Evolutionary conservation across 2,888 invertebrate species (phyloP).

Genomic region (Leistus spinibarbis): DNA sequence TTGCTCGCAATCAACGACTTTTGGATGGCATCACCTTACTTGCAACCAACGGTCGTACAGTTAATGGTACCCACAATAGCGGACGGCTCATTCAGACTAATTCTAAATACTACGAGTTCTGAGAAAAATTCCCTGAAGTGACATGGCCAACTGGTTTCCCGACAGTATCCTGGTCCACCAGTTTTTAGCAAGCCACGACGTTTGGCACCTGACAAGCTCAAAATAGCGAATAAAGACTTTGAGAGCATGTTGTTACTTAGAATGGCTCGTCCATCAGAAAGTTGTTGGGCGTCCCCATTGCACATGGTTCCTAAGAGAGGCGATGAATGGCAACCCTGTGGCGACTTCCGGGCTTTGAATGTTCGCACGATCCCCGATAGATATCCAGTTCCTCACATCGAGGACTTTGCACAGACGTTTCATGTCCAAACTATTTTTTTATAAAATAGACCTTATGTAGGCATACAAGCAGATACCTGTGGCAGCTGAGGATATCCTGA

Average conservation of each 20-base stretch:
- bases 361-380: slow-evolving; percentile 56
- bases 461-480: slow-evolving; percentile 11
- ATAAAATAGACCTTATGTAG: neutral
- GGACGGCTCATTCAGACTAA: neutral
- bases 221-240: neutral
- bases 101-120: neutral
- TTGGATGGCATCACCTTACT: neutral
- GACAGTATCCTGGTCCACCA: neutral
- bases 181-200: neutral
- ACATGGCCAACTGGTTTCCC: neutral
- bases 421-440: neutral
- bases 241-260: neutral
- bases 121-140: neutral
- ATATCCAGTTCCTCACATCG: slow-evolving; percentile 53
- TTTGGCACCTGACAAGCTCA: neutral
- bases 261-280: neutral
- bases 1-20: slow-evolving; percentile 41
- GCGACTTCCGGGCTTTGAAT: slow-evolving; percentile 51
- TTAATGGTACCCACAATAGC: no score
- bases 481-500: neutral
- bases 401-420: slow-evolving; percentile 49
- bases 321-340: slow-evolving; percentile 51
- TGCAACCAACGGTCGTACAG: no score
- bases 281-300: neutral
- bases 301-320: slow-evolving; percentile 50